Percentiles rank a stretch among this genome's conserved stretches.
These are phyloP conservation scores for Enteromius paludinosus DNA, from an alignment of 2,797 vertebrate species.

Conservation along the genomic window DNA sequence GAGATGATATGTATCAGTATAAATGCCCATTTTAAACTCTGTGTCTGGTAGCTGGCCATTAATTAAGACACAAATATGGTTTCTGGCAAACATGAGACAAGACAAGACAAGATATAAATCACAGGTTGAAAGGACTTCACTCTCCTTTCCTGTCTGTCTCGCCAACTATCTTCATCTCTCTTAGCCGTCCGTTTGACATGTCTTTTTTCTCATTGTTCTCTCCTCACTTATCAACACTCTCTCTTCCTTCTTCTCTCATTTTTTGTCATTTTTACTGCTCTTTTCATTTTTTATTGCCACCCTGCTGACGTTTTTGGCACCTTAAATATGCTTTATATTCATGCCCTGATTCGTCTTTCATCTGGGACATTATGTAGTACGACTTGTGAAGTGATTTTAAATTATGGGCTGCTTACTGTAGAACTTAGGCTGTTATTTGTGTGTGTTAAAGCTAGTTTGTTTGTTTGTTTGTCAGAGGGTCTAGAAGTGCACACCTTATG, in stretches of 20 bases:
- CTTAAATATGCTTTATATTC: conserved; percentile 41
- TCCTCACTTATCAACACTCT: conserved; percentile 9
- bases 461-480: conserved; percentile 3
- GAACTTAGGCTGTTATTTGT: conserved; percentile 6
- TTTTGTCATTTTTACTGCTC: conserved; percentile 38
- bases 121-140: conserved; percentile 37
- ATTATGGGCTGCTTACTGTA: background rate
- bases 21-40: conserved; percentile 13
- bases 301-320: background rate
- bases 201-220: conserved; percentile 29
- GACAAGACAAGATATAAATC: conserved; percentile 14
- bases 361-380: conserved; percentile 23
- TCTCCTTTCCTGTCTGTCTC: conserved; percentile 39
- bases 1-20: conserved; percentile 15
- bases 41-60: conserved; percentile 10
- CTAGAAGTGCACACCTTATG: background rate
- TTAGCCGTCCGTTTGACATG: conserved; percentile 20
- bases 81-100: conserved; percentile 4
- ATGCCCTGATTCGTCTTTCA: conserved; percentile 52
- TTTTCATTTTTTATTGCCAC: background rate
- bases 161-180: conserved; percentile 18
- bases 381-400: conserved; percentile 14
- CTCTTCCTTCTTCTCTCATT: conserved; percentile 16
- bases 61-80: conserved; percentile 22
- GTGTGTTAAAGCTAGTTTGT: background rate